Percentiles rank a stretch among this genome's conserved stretches.
These are phyloP conservation scores for Copidosoma aretas DNA, from an alignment of 2,888 invertebrate genomes.

Conservation along the genomic window DNA sequence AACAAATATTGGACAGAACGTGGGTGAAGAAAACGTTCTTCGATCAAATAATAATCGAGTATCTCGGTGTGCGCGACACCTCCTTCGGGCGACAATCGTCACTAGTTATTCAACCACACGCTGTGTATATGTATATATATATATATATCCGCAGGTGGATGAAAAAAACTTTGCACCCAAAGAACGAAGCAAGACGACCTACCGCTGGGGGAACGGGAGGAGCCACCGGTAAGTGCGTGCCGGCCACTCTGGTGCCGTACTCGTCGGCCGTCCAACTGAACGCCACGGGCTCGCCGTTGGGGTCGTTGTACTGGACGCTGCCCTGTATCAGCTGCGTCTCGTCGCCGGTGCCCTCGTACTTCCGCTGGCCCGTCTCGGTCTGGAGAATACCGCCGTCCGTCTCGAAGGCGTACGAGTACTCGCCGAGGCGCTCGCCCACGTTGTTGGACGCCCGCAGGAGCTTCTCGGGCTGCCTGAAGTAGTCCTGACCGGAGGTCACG, in stretches of 20 bases:
- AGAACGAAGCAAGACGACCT: slow-evolving; percentile 17
- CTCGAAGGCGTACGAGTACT: slow-evolving; percentile 57
- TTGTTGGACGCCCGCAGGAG: slow-evolving; percentile 52
- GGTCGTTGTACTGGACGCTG: slow-evolving; percentile 60
- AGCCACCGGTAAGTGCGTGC: slow-evolving; percentile 57
- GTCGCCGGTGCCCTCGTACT: slow-evolving; percentile 58
- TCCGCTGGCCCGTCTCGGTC: slow-evolving; percentile 55
- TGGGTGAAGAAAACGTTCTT: no score
- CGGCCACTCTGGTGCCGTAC: slow-evolving; percentile 57
- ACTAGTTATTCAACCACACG: no score
- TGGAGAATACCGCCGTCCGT: slow-evolving; percentile 61
- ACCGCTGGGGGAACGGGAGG: slow-evolving; percentile 60
- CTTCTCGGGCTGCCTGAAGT: slow-evolving; percentile 58
- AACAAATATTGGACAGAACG: no score
- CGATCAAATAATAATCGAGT: no score
- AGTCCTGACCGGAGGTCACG: slow-evolving; percentile 24
- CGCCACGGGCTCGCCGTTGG: slow-evolving; percentile 59
- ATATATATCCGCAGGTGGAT: no score
- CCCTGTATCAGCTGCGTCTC: slow-evolving; percentile 60
- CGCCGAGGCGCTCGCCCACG: slow-evolving; percentile 57
- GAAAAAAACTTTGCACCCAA: no score
- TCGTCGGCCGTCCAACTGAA: slow-evolving; percentile 61
- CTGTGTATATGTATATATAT: no score
- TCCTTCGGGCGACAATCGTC: no score
- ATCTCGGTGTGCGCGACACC: no score